These are phyloP conservation scores for Alcis repandata DNA, from an alignment of 2,888 invertebrate species.

Conservation along the genomic window DNA sequence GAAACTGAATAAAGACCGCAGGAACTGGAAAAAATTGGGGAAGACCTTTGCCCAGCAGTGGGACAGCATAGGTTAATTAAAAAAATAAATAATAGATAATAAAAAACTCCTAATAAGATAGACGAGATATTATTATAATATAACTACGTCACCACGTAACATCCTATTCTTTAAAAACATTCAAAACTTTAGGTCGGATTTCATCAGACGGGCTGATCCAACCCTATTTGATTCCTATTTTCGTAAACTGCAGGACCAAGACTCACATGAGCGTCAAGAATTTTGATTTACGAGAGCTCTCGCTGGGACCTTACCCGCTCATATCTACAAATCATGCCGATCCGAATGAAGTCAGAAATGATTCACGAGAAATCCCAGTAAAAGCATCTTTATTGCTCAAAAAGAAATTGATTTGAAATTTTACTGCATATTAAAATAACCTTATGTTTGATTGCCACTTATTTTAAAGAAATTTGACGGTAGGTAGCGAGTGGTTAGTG, in stretches of 20 bases:
- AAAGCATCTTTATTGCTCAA: conserved; percentile 73
- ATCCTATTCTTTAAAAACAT: too few relatives aligned
- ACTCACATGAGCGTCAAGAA: conserved; percentile 64
- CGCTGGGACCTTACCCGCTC: conserved; percentile 74
- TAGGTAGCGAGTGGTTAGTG: conserved; percentile 53
- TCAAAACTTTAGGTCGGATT: not conserved
- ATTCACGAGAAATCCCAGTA: conserved; percentile 73
- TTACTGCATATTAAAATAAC: conserved; percentile 84
- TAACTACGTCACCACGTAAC: too few relatives aligned
- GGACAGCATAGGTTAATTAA: too few relatives aligned
- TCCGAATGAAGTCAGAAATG: conserved; percentile 55
- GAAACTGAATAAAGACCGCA: too few relatives aligned
- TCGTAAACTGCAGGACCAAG: conserved; percentile 50
- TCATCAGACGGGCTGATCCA: not conserved
- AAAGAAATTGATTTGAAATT: conserved; percentile 83
- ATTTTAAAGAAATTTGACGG: conserved; percentile 60
- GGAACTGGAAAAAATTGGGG: too few relatives aligned
- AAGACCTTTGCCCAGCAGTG: too few relatives aligned
- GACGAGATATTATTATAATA: too few relatives aligned
- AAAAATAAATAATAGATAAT: too few relatives aligned
- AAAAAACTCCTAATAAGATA: too few relatives aligned
- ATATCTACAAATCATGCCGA: conserved; percentile 74
- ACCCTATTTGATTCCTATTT: conserved; percentile 44
- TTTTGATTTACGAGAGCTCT: conserved; percentile 79
- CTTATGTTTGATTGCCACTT: conserved; percentile 77